These are phyloP conservation scores for Tiphia femorata DNA, from an alignment of 2,888 invertebrate species.

Conservation along the genomic window DNA sequence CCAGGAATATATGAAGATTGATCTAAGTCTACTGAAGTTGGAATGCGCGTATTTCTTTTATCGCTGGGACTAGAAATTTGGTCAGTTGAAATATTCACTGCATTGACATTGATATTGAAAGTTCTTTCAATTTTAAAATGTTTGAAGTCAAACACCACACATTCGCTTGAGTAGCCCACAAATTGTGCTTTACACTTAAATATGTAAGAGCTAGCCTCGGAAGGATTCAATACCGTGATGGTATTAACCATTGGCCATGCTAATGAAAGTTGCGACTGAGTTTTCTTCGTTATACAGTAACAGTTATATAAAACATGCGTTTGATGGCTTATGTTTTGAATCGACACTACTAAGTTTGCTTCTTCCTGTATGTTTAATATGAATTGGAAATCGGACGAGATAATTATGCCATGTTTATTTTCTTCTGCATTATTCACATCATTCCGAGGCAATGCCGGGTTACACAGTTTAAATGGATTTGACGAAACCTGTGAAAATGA, in stretches of 20 bases:
- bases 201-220: slow-evolving; percentile 66
- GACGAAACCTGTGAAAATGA: no score
- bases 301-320: slow-evolving; percentile 70
- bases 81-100: slow-evolving; percentile 28
- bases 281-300: slow-evolving; percentile 71
- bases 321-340: slow-evolving; percentile 68
- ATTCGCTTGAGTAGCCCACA: slow-evolving; percentile 75
- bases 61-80: background rate
- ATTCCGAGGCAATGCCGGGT: slow-evolving; percentile 8
- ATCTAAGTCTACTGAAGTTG: slow-evolving; percentile 12
- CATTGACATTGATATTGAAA: slow-evolving; percentile 72
- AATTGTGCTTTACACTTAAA: slow-evolving; percentile 74
- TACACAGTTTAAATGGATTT: no score
- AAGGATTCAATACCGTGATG: slow-evolving; percentile 67
- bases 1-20: slow-evolving; percentile 69
- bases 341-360: slow-evolving; percentile 68
- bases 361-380: slow-evolving; percentile 68
- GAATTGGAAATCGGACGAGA: slow-evolving; percentile 70
- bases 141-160: slow-evolving; percentile 74
- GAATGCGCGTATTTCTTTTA: background rate
- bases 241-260: slow-evolving; percentile 64
- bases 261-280: slow-evolving; percentile 72
- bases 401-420: slow-evolving; percentile 71
- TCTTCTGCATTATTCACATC: slow-evolving; percentile 52
- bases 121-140: slow-evolving; percentile 75